Conservation (phyloP, 2,888 invertebrate species). For the Coecobrya sp. region DNA sequence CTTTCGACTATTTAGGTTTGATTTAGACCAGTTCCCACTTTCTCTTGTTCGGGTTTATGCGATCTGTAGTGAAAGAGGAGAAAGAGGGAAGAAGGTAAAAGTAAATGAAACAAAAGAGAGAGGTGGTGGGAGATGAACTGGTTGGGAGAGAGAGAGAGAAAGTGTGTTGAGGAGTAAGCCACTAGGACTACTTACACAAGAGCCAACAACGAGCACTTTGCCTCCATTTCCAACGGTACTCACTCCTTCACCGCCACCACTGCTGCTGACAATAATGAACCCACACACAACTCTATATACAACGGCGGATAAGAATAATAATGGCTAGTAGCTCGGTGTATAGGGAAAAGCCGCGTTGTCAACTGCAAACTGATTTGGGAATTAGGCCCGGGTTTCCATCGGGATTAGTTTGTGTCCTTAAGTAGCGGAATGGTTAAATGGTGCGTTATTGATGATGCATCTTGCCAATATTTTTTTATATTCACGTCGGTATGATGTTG, state of each 20-base stretch:
- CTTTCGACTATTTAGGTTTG: background rate
- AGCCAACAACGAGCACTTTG: slow-evolving; percentile 21
- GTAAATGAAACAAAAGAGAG: background rate
- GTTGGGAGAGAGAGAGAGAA: background rate
- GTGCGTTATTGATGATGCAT: slow-evolving; percentile 34
- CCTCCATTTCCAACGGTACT: background rate
- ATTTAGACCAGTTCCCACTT: background rate
- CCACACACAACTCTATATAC: background rate
- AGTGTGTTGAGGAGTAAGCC: background rate
- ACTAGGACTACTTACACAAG: background rate
- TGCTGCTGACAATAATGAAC: slow-evolving; percentile 19
- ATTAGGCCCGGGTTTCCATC: background rate
- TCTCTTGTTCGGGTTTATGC: background rate
- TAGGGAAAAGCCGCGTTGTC: slow-evolving; percentile 3
- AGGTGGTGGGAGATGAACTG: background rate
- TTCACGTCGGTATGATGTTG: background rate
- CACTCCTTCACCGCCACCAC: background rate
- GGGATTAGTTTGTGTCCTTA: background rate
- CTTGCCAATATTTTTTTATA: background rate
- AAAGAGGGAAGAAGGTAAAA: background rate
- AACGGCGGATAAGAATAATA: too few relatives aligned
- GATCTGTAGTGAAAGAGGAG: background rate
- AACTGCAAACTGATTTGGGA: background rate
- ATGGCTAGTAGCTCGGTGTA: background rate
- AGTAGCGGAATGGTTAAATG: slow-evolving; percentile 1